phyloP scores from a whole-genome alignment of 2,113 vertebrate species.

The Probosciger aterrimus region DNA sequence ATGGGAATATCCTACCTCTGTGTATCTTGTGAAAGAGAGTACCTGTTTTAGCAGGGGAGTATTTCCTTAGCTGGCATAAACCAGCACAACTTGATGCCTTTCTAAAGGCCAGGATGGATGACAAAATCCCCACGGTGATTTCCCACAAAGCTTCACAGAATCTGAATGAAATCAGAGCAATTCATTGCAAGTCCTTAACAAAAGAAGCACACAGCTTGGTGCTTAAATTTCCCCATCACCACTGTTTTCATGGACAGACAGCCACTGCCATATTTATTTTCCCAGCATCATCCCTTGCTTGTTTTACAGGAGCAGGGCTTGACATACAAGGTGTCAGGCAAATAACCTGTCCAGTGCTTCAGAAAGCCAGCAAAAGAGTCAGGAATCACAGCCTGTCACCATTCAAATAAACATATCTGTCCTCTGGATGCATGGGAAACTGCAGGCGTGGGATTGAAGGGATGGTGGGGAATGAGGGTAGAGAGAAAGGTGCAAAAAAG shows the following conservation, averaged over 20 bases:
- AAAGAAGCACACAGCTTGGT: conserved; percentile 28
- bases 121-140: background rate
- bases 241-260: conserved; percentile 15
- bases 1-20: background rate
- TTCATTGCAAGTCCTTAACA: conserved; percentile 9
- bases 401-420: conserved; percentile 1
- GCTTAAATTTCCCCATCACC: background rate
- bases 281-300: conserved; percentile 1
- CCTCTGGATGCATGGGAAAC: background rate
- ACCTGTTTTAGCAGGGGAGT: background rate
- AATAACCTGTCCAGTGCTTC: background rate
- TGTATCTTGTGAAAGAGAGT: background rate
- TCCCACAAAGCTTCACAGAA: background rate
- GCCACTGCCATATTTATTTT: conserved; percentile 21
- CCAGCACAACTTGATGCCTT: background rate
- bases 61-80: background rate
- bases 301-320: conserved; percentile 29
- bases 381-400: background rate
- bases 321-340: background rate
- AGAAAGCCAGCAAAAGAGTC: background rate
- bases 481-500: background rate
- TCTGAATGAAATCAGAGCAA: background rate
- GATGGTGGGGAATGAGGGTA: background rate
- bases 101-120: background rate
- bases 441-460: background rate